Conservation (phyloP, 2,888 invertebrate species). For the Drosophila infuscata region DNA sequence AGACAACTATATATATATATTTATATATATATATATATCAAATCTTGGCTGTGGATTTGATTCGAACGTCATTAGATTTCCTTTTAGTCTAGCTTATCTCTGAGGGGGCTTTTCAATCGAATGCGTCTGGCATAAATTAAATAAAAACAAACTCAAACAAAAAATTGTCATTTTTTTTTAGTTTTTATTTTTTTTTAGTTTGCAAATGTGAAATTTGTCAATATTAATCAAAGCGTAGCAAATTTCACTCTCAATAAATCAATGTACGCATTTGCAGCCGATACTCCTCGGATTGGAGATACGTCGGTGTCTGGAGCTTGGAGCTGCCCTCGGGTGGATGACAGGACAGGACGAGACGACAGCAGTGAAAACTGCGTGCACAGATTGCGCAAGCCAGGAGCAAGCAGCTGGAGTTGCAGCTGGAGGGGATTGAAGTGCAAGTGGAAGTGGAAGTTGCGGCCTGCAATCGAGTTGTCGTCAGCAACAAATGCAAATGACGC, state of each 20-base stretch:
- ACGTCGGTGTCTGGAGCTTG: slow-evolving; percentile 5
- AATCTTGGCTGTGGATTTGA: background rate
- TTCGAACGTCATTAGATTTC: slow-evolving; percentile 21
- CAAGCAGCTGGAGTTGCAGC: background rate
- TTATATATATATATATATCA: background rate
- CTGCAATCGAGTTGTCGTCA: slow-evolving; percentile 57
- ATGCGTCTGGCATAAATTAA: slow-evolving; percentile 24
- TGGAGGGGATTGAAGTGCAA: background rate
- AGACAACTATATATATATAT: background rate
- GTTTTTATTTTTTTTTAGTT: background rate
- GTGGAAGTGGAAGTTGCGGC: background rate
- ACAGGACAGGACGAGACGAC: slow-evolving; percentile 40
- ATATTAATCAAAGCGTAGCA: slow-evolving; percentile 74
- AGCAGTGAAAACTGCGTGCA: slow-evolving; percentile 69
- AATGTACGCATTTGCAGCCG: slow-evolving; percentile 49
- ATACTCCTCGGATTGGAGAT: slow-evolving; percentile 13
- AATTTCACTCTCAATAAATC: slow-evolving; percentile 78
- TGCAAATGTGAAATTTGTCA: slow-evolving; percentile 69
- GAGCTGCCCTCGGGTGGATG: slow-evolving; percentile 61
- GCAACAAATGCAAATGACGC: slow-evolving; percentile 69
- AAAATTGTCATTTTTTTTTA: background rate
- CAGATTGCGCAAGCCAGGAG: background rate
- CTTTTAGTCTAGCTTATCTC: slow-evolving; percentile 13
- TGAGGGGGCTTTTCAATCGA: slow-evolving; percentile 10
- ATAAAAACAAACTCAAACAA: slow-evolving; percentile 23